Percentiles rank a stretch among this genome's conserved stretches.
phyloP scores from a whole-genome alignment of 2,113 vertebrate species.

The Chlorodrepanis virens region DNA sequence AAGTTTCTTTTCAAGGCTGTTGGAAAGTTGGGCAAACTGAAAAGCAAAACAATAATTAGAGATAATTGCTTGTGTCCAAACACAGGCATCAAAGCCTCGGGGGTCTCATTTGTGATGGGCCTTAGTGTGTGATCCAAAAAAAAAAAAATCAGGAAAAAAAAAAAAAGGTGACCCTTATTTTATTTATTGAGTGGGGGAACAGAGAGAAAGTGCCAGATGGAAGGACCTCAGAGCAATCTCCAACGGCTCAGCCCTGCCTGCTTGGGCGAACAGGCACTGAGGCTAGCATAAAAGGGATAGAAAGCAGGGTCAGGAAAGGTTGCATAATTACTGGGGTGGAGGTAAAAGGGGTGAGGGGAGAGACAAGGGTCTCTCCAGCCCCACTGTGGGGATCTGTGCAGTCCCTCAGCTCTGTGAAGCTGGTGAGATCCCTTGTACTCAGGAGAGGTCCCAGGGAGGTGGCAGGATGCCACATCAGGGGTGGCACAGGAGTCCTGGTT shows the following conservation, averaged over 20 bases:
- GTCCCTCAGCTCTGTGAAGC: not conserved
- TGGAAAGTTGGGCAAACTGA: slow-evolving; percentile 82
- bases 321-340: slow-evolving; percentile 75
- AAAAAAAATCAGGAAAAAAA: not conserved
- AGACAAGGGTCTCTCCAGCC: slow-evolving; percentile 52
- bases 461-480: not conserved
- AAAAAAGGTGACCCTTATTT: slow-evolving; percentile 80
- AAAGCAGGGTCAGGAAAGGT: slow-evolving; percentile 75
- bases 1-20: slow-evolving; percentile 75
- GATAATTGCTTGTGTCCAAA: slow-evolving; percentile 93
- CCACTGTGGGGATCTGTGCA: not conserved
- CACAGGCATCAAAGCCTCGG: slow-evolving; percentile 87
- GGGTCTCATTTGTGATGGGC: slow-evolving; percentile 76
- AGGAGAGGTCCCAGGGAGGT: not conserved
- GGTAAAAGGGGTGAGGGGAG: slow-evolving; percentile 50
- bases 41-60: slow-evolving; percentile 93
- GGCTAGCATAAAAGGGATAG: slow-evolving; percentile 72
- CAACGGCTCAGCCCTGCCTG: slow-evolving; percentile 71
- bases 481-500: not conserved
- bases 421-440: not conserved
- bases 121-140: slow-evolving; percentile 77
- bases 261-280: slow-evolving; percentile 75
- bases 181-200: slow-evolving; percentile 80
- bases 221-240: slow-evolving; percentile 74
- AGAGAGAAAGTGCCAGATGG: slow-evolving; percentile 88